Base-by-base conservation (phyloP, 2,888 invertebrate genomes). In the Hyposoter didymator region DNA sequence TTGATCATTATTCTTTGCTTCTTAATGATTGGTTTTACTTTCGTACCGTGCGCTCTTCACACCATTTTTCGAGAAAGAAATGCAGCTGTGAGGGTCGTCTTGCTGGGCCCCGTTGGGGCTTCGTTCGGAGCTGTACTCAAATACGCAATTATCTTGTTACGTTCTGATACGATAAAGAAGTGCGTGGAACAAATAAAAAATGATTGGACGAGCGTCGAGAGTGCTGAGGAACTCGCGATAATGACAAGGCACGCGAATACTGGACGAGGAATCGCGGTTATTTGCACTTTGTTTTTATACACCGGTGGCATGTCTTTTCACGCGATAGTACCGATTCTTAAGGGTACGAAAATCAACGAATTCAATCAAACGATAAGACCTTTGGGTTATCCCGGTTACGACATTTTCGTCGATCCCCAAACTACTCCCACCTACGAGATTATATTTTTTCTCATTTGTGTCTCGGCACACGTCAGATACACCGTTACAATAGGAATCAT, bases 391-490 rank as follows among this genome's bases (percentile, higher is more conserved):
- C 47, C 88, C 4, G 88, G 88, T 6, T 89, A 86, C 45, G 88
- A 90, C 19, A 72, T 75, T 0, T 76, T 88, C 32, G 80, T 90
- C 47, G 69, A 90, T 66, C 28, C 85, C 0, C 88, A 88, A 62
- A 1, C 70, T 0, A 89, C 84, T 35, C 90, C 90, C 0, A 69
- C 55, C n/a, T 89, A 90, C 55, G 89, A 90, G 43, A 87, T 90
- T 1, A 72, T 88, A 0, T 90, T 87, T 67, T 80, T 67, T 19
- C 49, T 84, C 62, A 80, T 35, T 59, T 76, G 78, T 17, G 19
- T 62, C 47, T 67, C 73, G 28, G 75, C 39, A n/a, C 43, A 66
- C n/a, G 59, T 82, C 35, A 52, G 59, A 19, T 84, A 75, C 35
- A 79, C 49, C 2, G 45, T 79, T 1, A 70, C 76, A 1, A 84